Evolutionary conservation across 1,140 invertebrate species (phyloP), one percentile per base, ranked within the genome.

Genomic region (Drosophila ercepeae): DNA sequence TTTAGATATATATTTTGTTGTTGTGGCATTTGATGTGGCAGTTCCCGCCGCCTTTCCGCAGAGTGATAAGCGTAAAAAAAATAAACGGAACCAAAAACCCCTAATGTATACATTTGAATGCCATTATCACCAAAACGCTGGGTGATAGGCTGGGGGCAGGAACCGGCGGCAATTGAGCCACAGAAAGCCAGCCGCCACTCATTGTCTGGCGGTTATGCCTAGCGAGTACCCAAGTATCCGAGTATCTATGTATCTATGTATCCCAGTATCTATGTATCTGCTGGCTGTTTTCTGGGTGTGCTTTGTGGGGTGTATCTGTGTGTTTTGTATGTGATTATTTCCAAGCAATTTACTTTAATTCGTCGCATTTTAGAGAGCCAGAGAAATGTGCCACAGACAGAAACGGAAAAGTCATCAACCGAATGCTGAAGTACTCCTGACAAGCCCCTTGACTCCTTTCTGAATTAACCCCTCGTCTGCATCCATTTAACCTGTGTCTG

Each of bases 261-360:
- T 14, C 36, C 13, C 6, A 5, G 36, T 39, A 39, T 39, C 36
- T 13, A 36, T 36, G 29, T 48, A 19, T 59, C 29, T 34, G 13
- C 27, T n/a, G n/a, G n/a, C n/a, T n/a, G n/a, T 9, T 63, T 19
- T 25, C 14, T 58, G 19, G 36, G 32, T n/a, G 11, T 39, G 14
- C 36, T 29, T 53, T 48, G 45, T 48, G 45, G 29, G 19, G 25
- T 18, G 19, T 60, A 39, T 44, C 19, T 57, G 39, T 52, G 39
- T 53, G 34, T 36, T 8, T 21, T 64, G 21, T 55, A 45, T 46
- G 69, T 61, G 55, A 65, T 86, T 82, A 82, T 89, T 89, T 86
- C 88, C 81, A 67, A 79, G 88, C 86, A 88, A 89, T 89, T 89
- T 88, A 79, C 75, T 89, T 83, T 89, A 89, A 83, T 88, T 79